Evolutionary conservation across 2,797 vertebrate genomes (phyloP).

Genomic region (Allenopithecus nigroviridis): DNA sequence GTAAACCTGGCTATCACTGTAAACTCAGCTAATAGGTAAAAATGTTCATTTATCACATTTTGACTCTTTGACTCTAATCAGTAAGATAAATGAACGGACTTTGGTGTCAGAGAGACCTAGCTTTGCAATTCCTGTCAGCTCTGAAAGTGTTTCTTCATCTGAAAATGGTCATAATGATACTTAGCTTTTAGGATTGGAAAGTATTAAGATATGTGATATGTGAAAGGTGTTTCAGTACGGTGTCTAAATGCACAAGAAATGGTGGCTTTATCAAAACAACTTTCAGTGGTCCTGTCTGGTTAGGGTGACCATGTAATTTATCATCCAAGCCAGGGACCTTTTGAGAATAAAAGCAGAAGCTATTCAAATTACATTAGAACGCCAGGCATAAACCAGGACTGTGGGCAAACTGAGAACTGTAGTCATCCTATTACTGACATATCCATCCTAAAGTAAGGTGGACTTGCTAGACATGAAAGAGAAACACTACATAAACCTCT

Average conservation of each 20-base stretch:
- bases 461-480: neutral
- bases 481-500: neutral
- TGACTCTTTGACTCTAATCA: neutral
- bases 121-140: neutral
- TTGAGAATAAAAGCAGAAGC: neutral
- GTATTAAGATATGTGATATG: neutral
- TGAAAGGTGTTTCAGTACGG: neutral
- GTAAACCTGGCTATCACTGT: neutral
- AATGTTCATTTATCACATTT: neutral
- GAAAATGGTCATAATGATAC: neutral
- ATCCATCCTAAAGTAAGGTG: neutral
- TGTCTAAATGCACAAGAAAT: conserved; percentile 26
- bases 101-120: neutral
- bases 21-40: neutral
- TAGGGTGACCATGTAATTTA: neutral
- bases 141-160: neutral
- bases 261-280: neutral
- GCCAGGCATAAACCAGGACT: neutral
- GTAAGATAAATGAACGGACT: neutral
- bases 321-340: neutral
- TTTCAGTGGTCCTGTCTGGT: neutral
- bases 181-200: neutral
- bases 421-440: neutral
- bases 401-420: fast-evolving
- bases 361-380: neutral